phyloP scores from a whole-genome alignment of 2,888 invertebrate species.

The Tipula lateralis region DNA sequence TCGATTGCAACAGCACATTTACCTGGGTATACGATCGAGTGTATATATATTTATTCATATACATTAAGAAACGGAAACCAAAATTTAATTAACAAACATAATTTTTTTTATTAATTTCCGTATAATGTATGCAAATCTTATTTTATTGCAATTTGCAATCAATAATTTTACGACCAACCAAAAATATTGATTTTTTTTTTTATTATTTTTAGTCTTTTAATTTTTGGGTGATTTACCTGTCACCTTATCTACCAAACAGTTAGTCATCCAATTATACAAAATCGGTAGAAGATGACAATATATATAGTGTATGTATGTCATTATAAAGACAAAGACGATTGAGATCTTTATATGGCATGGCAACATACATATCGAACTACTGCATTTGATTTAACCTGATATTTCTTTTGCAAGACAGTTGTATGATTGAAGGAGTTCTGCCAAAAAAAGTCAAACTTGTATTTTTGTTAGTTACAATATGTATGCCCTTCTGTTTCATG shows the following conservation, averaged over 20 bases:
- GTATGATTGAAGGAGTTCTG: too few species aligned
- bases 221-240: not conserved
- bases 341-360: too few species aligned
- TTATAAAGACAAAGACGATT: too few species aligned
- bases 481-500: too few species aligned
- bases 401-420: too few species aligned
- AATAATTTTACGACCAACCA: constrained; percentile 13
- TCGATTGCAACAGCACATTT: not conserved
- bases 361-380: too few species aligned
- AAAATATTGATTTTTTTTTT: not conserved
- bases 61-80: not conserved
- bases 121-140: not conserved
- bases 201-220: too few species aligned
- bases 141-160: not conserved
- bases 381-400: too few species aligned
- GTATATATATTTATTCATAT: not conserved
- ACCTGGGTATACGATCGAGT: not conserved
- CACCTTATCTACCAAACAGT: not conserved
- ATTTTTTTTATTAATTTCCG: constrained; percentile 11
- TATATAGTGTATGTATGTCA: too few species aligned
- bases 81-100: not conserved
- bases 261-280: not conserved
- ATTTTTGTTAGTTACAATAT: too few species aligned
- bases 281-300: too few species aligned
- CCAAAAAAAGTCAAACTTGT: too few species aligned